These are phyloP conservation scores for Pammene fasciana DNA, from an alignment of 2,888 invertebrate species.

Conservation along the genomic window DNA sequence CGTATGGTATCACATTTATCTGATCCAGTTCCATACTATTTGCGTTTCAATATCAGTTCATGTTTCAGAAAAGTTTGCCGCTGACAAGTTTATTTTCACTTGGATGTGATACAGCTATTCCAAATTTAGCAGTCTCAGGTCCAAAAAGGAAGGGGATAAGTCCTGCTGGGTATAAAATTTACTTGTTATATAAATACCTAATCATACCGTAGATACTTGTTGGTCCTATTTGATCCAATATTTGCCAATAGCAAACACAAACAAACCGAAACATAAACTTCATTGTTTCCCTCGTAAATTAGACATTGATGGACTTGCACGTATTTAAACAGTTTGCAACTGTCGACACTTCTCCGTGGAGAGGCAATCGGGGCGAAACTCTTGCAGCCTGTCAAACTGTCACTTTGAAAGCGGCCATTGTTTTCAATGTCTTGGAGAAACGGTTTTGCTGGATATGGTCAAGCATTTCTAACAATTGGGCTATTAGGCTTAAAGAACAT, in stretches of 20 bases:
- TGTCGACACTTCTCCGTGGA: conserved; percentile 15
- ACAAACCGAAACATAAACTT: background rate
- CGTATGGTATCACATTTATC: background rate
- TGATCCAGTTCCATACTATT: background rate
- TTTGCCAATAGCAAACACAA: background rate
- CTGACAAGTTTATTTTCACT: background rate
- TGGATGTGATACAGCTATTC: background rate
- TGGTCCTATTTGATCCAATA: conserved; percentile 11
- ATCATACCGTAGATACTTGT: too few relatives aligned
- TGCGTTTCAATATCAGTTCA: background rate
- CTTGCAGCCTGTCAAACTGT: conserved; percentile 10
- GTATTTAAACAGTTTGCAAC: conserved; percentile 36
- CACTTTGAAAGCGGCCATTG: conserved; percentile 7
- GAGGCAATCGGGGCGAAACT: conserved; percentile 2
- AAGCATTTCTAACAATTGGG: too few relatives aligned
- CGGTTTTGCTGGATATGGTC: background rate
- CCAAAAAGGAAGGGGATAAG: background rate
- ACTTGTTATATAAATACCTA: background rate
- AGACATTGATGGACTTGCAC: conserved; percentile 24
- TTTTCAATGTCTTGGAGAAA: background rate
- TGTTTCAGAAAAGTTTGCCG: background rate
- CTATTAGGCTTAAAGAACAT: too few relatives aligned
- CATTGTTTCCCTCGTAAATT: conserved; percentile 23
- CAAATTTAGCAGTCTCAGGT: background rate
- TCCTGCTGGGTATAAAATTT: too few relatives aligned